Percentiles rank a stretch among this genome's conserved stretches.
Conservation (phyloP, 2,113 vertebrate genomes). For the Cathartes aura region DNA sequence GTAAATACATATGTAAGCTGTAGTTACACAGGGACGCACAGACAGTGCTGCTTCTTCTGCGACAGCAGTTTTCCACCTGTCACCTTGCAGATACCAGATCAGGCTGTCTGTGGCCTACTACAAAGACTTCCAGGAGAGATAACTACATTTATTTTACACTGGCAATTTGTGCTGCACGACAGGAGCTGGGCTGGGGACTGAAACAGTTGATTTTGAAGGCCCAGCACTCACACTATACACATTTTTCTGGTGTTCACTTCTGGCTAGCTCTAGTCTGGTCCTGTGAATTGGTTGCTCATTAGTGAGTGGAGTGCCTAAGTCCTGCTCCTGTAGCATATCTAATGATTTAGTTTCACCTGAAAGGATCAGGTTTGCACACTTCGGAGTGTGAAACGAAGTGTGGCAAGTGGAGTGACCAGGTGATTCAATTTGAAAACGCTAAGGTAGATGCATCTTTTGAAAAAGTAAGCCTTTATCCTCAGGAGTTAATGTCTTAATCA, state of each 20-base stretch:
- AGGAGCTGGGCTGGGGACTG: background rate
- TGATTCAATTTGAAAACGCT: background rate
- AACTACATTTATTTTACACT: background rate
- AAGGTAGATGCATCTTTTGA: background rate
- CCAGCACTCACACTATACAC: background rate
- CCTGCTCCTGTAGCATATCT: background rate
- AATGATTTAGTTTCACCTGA: background rate
- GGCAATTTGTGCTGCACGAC: background rate
- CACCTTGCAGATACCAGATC: background rate
- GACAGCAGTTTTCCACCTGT: background rate
- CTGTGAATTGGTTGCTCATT: background rate
- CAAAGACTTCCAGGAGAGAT: background rate
- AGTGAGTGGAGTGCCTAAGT: background rate
- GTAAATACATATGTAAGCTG: rapidly evolving
- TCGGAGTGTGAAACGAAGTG: background rate
- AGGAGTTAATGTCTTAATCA: background rate
- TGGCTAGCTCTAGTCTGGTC: background rate
- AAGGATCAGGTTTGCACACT: background rate
- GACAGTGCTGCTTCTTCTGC: background rate
- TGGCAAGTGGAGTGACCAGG: background rate
- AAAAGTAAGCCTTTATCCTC: background rate
- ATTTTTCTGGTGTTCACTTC: background rate
- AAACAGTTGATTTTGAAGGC: background rate
- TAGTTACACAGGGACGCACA: background rate
- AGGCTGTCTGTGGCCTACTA: background rate